These are phyloP conservation scores for Drosophila nigromelanica DNA, from an alignment of 1,140 invertebrate genomes.

Conservation along the genomic window DNA sequence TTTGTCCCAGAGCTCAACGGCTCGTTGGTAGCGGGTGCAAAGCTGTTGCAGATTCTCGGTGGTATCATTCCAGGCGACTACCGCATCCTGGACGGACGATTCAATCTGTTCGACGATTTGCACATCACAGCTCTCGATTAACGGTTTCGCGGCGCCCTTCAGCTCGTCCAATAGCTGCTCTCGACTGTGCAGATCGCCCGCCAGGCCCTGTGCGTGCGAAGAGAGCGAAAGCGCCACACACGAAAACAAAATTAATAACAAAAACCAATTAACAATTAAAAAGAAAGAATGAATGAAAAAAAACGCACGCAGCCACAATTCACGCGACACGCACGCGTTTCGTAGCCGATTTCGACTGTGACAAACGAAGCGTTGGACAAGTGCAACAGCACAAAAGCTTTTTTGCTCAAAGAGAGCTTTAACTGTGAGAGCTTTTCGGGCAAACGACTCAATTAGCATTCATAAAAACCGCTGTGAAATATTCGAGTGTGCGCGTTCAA, in stretches of 20 bases:
- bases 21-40: conserved; percentile 89
- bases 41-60: conserved; percentile 89
- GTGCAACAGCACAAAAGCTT: conserved; percentile 25
- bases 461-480: neutral
- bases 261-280: conserved; percentile 1
- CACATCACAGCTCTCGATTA: conserved; percentile 88
- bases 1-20: conserved; percentile 90
- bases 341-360: conserved; percentile 68
- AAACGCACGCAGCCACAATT: conserved; percentile 16
- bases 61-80: conserved; percentile 90
- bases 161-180: conserved; percentile 89
- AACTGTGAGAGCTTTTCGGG: conserved; percentile 1
- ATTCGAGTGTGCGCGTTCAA: conserved; percentile 15
- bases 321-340: conserved; percentile 61
- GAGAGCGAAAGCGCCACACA: conserved; percentile 15
- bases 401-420: conserved; percentile 7
- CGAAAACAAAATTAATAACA: conserved; percentile 12
- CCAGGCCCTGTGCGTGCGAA: conserved; percentile 85
- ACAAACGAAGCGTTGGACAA: conserved; percentile 42
- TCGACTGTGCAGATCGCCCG: conserved; percentile 87
- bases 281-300: conserved; percentile 2
- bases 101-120: conserved; percentile 89
- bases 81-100: conserved; percentile 89
- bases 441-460: neutral
- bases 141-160: conserved; percentile 87